phyloP scores from a whole-genome alignment of 2,113 vertebrate genomes.

The Hydrochoerus hydrochaeris region DNA sequence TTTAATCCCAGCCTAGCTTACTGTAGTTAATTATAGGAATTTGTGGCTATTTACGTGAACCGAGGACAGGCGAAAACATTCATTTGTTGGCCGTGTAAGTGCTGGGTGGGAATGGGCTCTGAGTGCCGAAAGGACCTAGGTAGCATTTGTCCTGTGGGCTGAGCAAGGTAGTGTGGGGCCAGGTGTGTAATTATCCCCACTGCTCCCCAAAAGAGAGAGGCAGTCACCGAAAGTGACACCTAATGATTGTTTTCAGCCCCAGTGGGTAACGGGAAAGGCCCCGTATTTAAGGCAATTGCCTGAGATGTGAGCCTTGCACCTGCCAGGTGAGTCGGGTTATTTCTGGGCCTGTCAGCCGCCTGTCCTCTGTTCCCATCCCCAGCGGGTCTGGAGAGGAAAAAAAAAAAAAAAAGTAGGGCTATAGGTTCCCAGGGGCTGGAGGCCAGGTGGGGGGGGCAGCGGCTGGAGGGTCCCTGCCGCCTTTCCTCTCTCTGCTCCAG shows the following conservation, averaged over 20 bases:
- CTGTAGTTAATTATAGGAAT: conserved; percentile 91
- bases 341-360: conserved; percentile 78
- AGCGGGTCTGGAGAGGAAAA: background rate
- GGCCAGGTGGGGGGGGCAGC: background rate
- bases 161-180: conserved; percentile 68
- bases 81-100: conserved; percentile 88
- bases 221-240: conserved; percentile 83
- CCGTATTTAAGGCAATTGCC: conserved; percentile 78
- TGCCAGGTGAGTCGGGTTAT: conserved; percentile 85
- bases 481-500: conserved; percentile 79
- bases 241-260: conserved; percentile 86
- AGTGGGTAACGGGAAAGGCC: conserved; percentile 81
- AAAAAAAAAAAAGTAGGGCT: conserved; percentile 62
- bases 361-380: conserved; percentile 21
- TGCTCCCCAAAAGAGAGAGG: conserved; percentile 73
- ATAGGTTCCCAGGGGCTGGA: conserved; percentile 54
- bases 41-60: conserved; percentile 90
- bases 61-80: conserved; percentile 89
- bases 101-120: conserved; percentile 86
- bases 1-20: conserved; percentile 89
- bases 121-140: conserved; percentile 80
- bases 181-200: conserved; percentile 85
- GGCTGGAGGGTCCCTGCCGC: conserved; percentile 37
- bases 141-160: conserved; percentile 83
- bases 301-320: conserved; percentile 82